Evolutionary conservation across 2,113 vertebrate species (phyloP), one percentile per base, ranked within the genome.

Genomic region (Lepus timidus): DNA sequence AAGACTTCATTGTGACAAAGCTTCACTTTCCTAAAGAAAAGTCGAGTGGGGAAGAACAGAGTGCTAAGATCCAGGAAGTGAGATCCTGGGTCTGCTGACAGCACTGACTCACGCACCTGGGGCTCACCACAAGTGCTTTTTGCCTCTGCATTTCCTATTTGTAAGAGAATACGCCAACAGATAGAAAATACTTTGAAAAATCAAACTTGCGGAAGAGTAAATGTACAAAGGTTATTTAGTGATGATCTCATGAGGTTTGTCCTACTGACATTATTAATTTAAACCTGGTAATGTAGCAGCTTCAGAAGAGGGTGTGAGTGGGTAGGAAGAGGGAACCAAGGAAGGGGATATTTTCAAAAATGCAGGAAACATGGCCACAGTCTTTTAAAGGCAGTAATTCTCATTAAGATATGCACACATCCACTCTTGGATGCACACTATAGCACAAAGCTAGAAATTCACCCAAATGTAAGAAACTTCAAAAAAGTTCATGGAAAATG

Each of bases 181-280:
- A 85, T 13, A 51, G 78, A 70, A 95, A 85, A 64, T 64, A 39
- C 23, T 74, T 52, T 2, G 23, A 39, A 23, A 71, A 81, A 81
- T 76, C 55, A 85, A 81, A 81, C 10, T 64, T 20, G 22, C 58
- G 83, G 17, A 74, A 92, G n/a, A 51, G 79, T 68, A 94, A 58
- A 85, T 52, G 58, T 44, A 7, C 23, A 8, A 93, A 85, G 82
- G 27, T 27, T 39, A 88, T 62, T 44, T 62, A 39, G 82, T 22
- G 68, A 76, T 39, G 16, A 81, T 6, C 71, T 71, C 55, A 70
- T 51, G 67, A 74, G 71, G 61, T 94, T 64, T 86, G 31, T 64
- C 71, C 3, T 93, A 17, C 3, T 74, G 64, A 29, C 65, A 85
- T 76, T 49, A 85, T 74, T 88, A 78, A 81, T 70, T 73, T 11